Base-by-base conservation (phyloP, 2,113 vertebrate species). In the Tylochromis polylepis region DNA sequence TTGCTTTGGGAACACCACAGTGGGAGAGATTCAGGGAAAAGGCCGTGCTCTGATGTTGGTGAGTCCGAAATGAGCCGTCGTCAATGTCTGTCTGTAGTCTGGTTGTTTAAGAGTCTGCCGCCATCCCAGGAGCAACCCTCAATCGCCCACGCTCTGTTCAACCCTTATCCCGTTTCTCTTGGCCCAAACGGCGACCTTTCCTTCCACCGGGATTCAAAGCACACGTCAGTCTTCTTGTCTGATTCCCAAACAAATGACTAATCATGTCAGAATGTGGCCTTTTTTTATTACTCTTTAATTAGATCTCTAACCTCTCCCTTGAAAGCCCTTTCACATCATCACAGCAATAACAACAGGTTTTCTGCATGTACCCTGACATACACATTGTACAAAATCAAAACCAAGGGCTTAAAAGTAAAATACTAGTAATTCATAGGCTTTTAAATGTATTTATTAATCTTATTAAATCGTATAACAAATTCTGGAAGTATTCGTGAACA, bases 121-220 rank as follows among this genome's bases (percentile, higher is more conserved):
- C n/a, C 36, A 10, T 91, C 88, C 84, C 87, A 27, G 27, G 83
- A 91, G 90, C 65, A 4, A 59, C 49, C 60, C 11, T 59, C 59
- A 20, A 8, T 87, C 88, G n/a, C 88, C 91, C 90, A 87, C 90
- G 81, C 88, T 86, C 85, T 60, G 31, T 3, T 87, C 85, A 81
- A 87, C 91, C 84, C 80, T 90, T 67, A 88, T 87, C 90, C 92
- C 67, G 3, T 46, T 89, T 92, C 91, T 93, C 90, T 91, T 58
- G 89, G 89, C 85, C 92, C 65, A 27, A 75, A 12, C 16, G 3
- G 12, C 20, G 84, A 93, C 90, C 91, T 90, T 65, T 90, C 12
- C 79, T 51, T 89, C 92, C 90, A 51, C 31, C 7, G 87, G 88
- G 92, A 89, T 89, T 55, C 88, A 8, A 43, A 85, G 65, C 70